These are phyloP conservation scores for Drosophila leontia DNA, from an alignment of 1,140 invertebrate species.

Conservation along the genomic window DNA sequence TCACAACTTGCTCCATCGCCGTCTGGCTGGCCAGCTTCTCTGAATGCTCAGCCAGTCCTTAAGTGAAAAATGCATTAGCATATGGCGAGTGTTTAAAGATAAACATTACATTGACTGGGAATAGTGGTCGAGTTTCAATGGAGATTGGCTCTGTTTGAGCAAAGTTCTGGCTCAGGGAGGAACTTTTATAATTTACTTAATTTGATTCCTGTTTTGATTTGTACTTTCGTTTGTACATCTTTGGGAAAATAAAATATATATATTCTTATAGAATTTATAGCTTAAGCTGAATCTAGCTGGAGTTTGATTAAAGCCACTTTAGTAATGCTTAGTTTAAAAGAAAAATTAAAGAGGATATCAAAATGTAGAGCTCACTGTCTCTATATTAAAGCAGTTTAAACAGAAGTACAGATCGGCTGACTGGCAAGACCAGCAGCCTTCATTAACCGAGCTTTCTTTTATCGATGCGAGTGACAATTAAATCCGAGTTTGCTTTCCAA, in stretches of 20 bases:
- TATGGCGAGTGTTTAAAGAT: conserved; percentile 39
- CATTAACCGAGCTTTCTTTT: conserved; percentile 51
- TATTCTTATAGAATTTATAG: background rate
- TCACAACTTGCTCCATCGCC: conserved; percentile 45
- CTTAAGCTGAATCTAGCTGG: no score
- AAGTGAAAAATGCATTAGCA: conserved; percentile 47
- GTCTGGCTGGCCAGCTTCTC: conserved; percentile 29
- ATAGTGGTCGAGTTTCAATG: conserved; percentile 30
- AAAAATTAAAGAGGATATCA: background rate
- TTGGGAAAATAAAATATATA: background rate
- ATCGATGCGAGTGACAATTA: conserved; percentile 71
- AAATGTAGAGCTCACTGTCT: background rate
- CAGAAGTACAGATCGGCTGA: background rate
- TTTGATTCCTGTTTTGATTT: conserved; percentile 23
- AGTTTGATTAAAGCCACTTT: no score
- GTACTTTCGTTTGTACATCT: background rate
- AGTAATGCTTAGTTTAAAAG: background rate
- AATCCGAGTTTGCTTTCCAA: conserved; percentile 80
- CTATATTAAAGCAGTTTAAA: conserved; percentile 18
- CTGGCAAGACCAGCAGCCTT: conserved; percentile 25
- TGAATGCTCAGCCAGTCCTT: conserved; percentile 28
- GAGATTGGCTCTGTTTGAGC: conserved; percentile 27
- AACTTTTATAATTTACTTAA: conserved; percentile 33
- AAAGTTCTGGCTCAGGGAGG: background rate
- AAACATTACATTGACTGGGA: conserved; percentile 27